A percentile compares a stretch with the other conserved stretches of the same genome.
phyloP scores from a whole-genome alignment of 37 sponge, comb jelly and placozoan species.

The Cliona cf. orientalis region DNA sequence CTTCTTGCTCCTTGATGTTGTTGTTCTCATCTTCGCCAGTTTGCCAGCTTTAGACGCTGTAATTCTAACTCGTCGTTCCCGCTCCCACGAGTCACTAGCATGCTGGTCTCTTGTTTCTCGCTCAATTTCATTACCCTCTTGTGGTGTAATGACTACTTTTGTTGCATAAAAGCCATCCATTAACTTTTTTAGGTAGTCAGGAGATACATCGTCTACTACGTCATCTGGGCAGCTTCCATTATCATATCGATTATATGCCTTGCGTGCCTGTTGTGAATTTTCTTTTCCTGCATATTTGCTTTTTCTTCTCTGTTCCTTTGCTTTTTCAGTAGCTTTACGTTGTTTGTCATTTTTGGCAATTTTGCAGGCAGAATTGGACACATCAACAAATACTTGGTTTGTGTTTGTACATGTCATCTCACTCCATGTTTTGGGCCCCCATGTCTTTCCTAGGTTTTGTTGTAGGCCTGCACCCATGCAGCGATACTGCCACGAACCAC shows the following conservation, averaged over 20 bases:
- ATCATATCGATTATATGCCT: slow-evolving; percentile 20
- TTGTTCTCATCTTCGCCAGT: slow-evolving; percentile 21
- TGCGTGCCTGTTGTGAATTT: neutral
- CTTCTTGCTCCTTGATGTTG: slow-evolving; percentile 31
- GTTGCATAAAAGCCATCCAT: slow-evolving; percentile 4
- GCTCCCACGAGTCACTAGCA: no score
- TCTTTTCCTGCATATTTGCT: slow-evolving; percentile 17
- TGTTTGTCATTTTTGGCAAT: slow-evolving; percentile 3
- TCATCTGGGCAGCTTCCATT: slow-evolving; percentile 23
- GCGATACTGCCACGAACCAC: slow-evolving; percentile 32
- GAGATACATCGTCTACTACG: slow-evolving; percentile 7
- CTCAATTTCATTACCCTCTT: slow-evolving; percentile 6
- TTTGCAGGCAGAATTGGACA: neutral
- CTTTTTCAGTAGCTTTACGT: slow-evolving; percentile 22
- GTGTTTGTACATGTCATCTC: neutral
- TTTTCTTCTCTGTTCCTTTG: neutral
- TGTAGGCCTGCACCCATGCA: slow-evolving; percentile 40
- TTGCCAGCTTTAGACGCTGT: slow-evolving; percentile 11
- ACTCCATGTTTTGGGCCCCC: slow-evolving; percentile 35
- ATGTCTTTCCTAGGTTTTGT: slow-evolving; percentile 15
- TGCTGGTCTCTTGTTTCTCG: neutral
- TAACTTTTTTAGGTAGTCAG: slow-evolving; percentile 5
- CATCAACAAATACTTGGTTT: slow-evolving; percentile 2
- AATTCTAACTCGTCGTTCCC: no score
- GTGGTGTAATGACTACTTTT: slow-evolving; percentile 10